phyloP scores from a whole-genome alignment of 2,888 invertebrate species.

The Drosophila ochracea region DNA sequence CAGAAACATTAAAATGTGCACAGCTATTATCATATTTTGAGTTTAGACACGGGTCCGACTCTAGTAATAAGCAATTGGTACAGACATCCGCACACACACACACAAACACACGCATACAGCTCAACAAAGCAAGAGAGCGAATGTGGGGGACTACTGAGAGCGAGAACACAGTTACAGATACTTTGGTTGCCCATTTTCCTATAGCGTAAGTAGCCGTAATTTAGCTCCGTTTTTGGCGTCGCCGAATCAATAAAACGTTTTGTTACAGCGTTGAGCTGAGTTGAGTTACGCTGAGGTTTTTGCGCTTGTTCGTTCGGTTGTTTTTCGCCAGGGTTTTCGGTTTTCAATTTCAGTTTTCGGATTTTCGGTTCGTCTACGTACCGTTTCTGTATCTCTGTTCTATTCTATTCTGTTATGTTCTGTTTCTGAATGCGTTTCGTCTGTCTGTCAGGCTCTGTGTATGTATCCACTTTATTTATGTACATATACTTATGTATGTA shows the following conservation, averaged over 20 bases:
- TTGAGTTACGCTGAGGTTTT: constrained; percentile 74
- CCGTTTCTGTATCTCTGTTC: constrained; percentile 57
- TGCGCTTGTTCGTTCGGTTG: constrained; percentile 64
- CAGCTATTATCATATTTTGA: neutral
- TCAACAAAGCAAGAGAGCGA: constrained; percentile 22
- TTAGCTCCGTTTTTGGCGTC: constrained; percentile 71
- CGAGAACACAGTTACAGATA: constrained; percentile 37
- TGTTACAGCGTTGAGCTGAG: constrained; percentile 47
- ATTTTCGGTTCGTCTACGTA: constrained; percentile 45
- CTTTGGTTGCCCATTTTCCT: constrained; percentile 47
- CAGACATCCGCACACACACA: constrained; percentile 26
- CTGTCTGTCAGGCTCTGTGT: constrained; percentile 37
- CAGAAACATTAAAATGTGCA: neutral
- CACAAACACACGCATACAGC: constrained; percentile 11
- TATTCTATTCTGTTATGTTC: constrained; percentile 37
- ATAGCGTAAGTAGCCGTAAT: constrained; percentile 67
- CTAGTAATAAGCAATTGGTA: constrained; percentile 31
- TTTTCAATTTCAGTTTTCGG: constrained; percentile 38
- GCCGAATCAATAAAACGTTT: constrained; percentile 74
- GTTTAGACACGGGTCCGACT: constrained; percentile 2
- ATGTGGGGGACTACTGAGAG: constrained; percentile 16
- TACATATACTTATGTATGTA: constrained; percentile 23
- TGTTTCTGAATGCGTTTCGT: constrained; percentile 57
- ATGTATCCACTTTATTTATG: constrained; percentile 57
- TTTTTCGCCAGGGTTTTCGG: constrained; percentile 53